Base-by-base conservation (phyloP, 2,797 vertebrate species). In the Muscicapa comitata region DNA sequence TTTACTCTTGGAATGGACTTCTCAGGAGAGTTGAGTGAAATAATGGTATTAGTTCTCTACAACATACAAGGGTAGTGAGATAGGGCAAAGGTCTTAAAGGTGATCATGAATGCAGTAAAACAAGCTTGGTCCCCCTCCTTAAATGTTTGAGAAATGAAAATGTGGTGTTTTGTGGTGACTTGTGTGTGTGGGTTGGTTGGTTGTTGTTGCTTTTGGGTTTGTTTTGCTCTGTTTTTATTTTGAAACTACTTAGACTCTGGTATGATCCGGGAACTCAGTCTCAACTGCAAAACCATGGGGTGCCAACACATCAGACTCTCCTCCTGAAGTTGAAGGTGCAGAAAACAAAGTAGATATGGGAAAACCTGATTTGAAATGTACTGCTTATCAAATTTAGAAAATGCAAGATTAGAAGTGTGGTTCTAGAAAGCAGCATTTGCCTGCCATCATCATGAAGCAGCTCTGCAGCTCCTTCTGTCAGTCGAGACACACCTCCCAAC, bases 41-140 rank as follows among this genome's bases (percentile, higher is more conserved):
- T 63, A 63, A 40, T n/a, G 29, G 4, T 61, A 23, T 7, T 92
- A 57, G 29, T 65, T 78, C 31, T 54, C 29, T 53, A 31, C 11
- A 35, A 13, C 0, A 0, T 76, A 54, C 66, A 55, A 62, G 5
- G 4, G 2, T 4, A 38, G 4, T 21, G 2, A 9, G 19, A 63
- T 53, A 51, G 57, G 31, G 40, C 23, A 76, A 59, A 63, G 45
- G 55, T n/a, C n/a, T 61, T 74, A 33, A 86, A 62, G 35, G 45
- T 81, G 54, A 6, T 61, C 7, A 20, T 72, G 63, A 55, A 62
- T 5, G 2, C 31, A 54, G 67, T 35, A 40, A 28, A 74, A 61
- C 19, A 61, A 47, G 45, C 25, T 85, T 4, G 3, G 3, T 61
- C 1, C 19, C 8, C 19, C 7, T 87, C 20, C 28, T 74, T 45